Evolutionary conservation across 2,797 vertebrate species (phyloP).

Genomic region (Clangula hyemalis): DNA sequence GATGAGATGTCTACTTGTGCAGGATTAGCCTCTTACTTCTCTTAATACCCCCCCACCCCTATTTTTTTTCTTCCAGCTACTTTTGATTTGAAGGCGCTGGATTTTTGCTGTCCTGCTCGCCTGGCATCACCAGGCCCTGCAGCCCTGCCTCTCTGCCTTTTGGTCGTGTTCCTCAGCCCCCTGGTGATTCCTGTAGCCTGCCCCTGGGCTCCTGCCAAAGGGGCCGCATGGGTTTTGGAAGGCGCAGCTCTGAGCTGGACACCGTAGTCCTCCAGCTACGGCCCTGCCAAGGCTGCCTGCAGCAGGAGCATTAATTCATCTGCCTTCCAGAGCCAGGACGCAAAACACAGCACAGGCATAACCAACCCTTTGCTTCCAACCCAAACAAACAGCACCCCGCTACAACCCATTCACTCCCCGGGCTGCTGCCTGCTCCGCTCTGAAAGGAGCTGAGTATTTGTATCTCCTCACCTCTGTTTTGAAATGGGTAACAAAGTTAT

Average conservation of each 20-base stretch:
- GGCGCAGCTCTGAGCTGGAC: not conserved
- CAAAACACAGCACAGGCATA: constrained; percentile 10
- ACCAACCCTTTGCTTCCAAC: not conserved
- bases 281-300: constrained; percentile 42
- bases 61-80: not conserved
- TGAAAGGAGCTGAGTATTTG: not conserved
- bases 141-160: not conserved
- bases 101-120: not conserved
- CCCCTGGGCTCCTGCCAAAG: not conserved
- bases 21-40: not conserved
- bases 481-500: not conserved
- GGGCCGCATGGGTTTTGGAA: not conserved
- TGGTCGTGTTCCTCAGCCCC: not conserved
- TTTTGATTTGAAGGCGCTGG: not conserved
- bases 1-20: not conserved
- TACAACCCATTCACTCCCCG: not conserved
- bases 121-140: not conserved
- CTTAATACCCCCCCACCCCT: not conserved
- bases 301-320: constrained; percentile 50
- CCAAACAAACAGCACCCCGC: constrained; percentile 27
- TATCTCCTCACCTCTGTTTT: not conserved
- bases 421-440: not conserved
- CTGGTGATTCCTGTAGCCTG: not conserved
- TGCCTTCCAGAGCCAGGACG: not conserved
- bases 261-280: not conserved